phyloP scores from a whole-genome alignment of 1,140 invertebrate genomes.

The Heliconius himera region DNA sequence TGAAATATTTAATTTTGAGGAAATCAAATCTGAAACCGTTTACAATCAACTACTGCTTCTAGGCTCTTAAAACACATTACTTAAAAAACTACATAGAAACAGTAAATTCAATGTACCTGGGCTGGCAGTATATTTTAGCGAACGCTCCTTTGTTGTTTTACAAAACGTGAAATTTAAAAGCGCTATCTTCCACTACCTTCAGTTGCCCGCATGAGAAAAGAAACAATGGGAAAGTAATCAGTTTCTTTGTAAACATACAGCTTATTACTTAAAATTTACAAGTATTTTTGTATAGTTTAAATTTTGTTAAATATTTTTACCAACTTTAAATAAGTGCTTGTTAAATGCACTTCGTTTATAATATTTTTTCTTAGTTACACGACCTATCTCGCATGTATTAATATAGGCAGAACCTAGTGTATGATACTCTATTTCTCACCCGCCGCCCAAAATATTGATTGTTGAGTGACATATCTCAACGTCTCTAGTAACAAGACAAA shows the following conservation, averaged over 20 bases:
- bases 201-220: neutral
- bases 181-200: conserved; percentile 4
- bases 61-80: no score
- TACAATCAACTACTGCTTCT: no score
- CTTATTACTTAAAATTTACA: neutral
- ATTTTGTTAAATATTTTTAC: neutral
- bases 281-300: neutral
- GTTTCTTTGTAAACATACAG: neutral
- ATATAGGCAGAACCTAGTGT: no score
- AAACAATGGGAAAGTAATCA: conserved; percentile 7
- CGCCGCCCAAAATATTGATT: neutral
- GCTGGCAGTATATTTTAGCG: neutral
- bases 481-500: neutral
- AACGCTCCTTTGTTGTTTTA: neutral
- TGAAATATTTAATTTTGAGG: no score
- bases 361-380: neutral
- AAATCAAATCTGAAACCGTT: no score
- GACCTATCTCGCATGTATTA: neutral
- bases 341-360: neutral
- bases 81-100: neutral
- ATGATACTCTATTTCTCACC: neutral
- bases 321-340: neutral
- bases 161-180: conserved; percentile 5
- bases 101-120: neutral
- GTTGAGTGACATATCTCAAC: neutral